A percentile compares a stretch with the other conserved stretches of the same genome.
phyloP scores from a whole-genome alignment of 2,797 vertebrate genomes.

The Aratinga solstitialis region DNA sequence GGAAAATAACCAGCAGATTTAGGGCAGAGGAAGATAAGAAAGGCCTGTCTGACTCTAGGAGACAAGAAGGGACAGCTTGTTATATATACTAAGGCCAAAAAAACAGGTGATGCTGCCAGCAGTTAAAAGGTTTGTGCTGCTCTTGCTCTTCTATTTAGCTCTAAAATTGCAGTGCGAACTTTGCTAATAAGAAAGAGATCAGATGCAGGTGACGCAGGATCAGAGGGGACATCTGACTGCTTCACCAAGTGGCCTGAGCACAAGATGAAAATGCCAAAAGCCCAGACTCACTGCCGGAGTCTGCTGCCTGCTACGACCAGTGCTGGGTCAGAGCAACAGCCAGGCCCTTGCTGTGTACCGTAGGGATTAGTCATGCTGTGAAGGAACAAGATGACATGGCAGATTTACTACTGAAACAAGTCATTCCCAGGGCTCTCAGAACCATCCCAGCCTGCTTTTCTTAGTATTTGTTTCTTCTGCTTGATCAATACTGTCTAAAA shows the following conservation, averaged over 20 bases:
- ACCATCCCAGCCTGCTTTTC: neutral
- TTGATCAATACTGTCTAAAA: neutral
- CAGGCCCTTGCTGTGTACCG: neutral
- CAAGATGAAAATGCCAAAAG: neutral
- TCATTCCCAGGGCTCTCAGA: neutral
- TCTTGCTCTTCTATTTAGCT: neutral
- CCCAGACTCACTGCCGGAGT: accelerated
- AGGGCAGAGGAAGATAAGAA: neutral
- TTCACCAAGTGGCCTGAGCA: neutral
- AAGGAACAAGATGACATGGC: neutral
- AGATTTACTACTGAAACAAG: neutral
- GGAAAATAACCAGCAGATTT: neutral
- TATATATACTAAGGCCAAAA: neutral
- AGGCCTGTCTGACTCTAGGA: neutral
- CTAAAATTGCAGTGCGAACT: neutral
- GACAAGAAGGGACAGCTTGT: neutral
- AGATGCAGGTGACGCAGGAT: accelerated
- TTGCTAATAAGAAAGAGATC: neutral
- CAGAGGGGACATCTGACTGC: neutral
- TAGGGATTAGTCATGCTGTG: slow-evolving; percentile 16
- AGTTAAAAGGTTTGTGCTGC: neutral
- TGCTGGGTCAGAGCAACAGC: neutral
- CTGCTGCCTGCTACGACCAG: neutral
- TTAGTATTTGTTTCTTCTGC: neutral
- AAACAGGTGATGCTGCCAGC: neutral